These are phyloP conservation scores for Tenebrio molitor DNA, from an alignment of 1,140 invertebrate species.

Conservation along the genomic window DNA sequence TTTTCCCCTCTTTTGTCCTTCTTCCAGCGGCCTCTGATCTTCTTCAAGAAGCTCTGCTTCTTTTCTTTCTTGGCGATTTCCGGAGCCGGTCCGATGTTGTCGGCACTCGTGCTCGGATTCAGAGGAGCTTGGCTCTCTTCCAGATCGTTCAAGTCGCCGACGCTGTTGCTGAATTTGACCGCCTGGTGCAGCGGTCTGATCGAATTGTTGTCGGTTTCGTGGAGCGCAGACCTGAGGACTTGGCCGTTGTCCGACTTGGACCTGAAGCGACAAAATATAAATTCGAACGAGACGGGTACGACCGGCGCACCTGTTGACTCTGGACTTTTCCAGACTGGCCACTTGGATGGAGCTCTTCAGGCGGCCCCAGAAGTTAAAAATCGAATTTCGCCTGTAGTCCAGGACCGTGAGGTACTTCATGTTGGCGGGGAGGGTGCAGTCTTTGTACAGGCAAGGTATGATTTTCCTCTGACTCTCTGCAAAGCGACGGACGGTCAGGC, in stretches of 20 bases:
- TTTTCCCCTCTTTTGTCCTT: constrained; percentile 11
- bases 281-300: too few relatives aligned
- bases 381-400: constrained; percentile 70
- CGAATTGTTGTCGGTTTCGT: not conserved
- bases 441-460: constrained; percentile 75
- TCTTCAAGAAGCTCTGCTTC: constrained; percentile 45
- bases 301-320: constrained; percentile 27
- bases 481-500: too few relatives aligned
- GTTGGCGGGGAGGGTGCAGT: constrained; percentile 70
- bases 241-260: constrained; percentile 14
- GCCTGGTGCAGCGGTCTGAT: constrained; percentile 19
- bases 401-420: constrained; percentile 71
- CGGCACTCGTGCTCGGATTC: constrained; percentile 52
- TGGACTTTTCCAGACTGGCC: not conserved
- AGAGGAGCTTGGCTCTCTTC: constrained; percentile 48
- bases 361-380: constrained; percentile 75
- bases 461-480: constrained; percentile 71
- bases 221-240: not conserved
- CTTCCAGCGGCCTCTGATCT: constrained; percentile 26
- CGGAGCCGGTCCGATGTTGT: constrained; percentile 43
- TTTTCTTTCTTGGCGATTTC: constrained; percentile 45
- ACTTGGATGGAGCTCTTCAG: constrained; percentile 68
- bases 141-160: constrained; percentile 44
- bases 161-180: constrained; percentile 53
- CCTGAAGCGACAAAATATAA: constrained; percentile 6